These are phyloP conservation scores for Eupithecia dodoneata DNA, from an alignment of 2,888 invertebrate genomes.

Conservation along the genomic window DNA sequence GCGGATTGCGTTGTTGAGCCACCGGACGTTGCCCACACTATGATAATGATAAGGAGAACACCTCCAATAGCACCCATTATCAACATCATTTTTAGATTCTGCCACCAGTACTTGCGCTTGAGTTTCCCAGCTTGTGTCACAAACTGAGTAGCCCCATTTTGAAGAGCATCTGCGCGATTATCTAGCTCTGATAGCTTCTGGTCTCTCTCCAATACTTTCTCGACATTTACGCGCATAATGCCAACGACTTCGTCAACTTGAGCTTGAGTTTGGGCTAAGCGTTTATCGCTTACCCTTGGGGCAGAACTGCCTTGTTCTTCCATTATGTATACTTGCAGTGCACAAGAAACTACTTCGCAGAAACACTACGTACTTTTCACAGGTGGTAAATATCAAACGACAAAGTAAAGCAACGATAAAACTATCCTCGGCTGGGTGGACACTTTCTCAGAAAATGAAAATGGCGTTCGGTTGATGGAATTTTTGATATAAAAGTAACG, in stretches of 20 bases:
- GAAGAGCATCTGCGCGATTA: conserved; percentile 97
- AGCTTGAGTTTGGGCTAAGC: conserved; percentile 81
- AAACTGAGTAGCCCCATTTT: conserved; percentile 97
- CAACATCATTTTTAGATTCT: conserved; percentile 98
- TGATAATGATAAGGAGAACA: conserved; percentile 92
- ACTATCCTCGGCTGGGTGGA: not conserved
- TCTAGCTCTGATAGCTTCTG: conserved; percentile 97
- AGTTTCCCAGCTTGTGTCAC: conserved; percentile 98
- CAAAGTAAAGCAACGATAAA: not conserved
- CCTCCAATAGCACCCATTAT: conserved; percentile 94
- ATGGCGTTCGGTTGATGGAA: not conserved
- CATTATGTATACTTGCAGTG: conserved; percentile 58
- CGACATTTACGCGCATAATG: conserved; percentile 98
- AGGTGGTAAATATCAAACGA: not conserved
- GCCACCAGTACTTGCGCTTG: conserved; percentile 98
- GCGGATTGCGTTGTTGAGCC: conserved; percentile 36
- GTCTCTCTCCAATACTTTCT: conserved; percentile 98
- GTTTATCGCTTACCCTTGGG: conserved; percentile 79
- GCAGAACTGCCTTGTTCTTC: conserved; percentile 81
- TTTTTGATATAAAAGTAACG: not conserved
- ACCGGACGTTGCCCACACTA: conserved; percentile 84
- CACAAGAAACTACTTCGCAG: not conserved
- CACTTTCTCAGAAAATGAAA: not conserved
- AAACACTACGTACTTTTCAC: conserved; percentile 4
- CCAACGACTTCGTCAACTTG: conserved; percentile 89